phyloP scores from a whole-genome alignment of 2,888 invertebrate genomes.

The Ichneumon xanthorius region DNA sequence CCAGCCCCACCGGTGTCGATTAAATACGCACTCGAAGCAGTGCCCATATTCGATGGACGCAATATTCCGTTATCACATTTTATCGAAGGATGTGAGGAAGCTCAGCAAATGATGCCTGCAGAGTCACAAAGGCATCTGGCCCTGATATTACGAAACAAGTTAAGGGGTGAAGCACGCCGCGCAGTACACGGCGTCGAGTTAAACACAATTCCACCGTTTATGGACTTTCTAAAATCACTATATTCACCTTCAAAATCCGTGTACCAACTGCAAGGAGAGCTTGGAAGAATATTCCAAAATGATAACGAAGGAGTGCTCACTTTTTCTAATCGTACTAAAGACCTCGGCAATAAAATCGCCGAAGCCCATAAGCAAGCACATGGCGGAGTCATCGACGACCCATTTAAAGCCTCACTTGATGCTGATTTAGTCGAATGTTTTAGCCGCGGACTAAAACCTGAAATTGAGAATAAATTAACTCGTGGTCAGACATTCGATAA shows the following conservation, averaged over 20 bases:
- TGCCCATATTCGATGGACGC: too few species aligned
- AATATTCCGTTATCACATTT: conserved; percentile 39
- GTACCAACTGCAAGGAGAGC: conserved; percentile 23
- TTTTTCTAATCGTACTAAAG: conserved; percentile 10
- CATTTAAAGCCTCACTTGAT: background rate
- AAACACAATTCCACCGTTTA: background rate
- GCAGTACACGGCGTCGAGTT: conserved; percentile 13
- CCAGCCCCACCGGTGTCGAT: background rate
- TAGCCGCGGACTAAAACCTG: background rate
- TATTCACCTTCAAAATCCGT: conserved; percentile 39
- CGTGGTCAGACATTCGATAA: background rate
- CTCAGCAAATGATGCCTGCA: conserved; percentile 25
- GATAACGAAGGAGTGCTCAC: background rate
- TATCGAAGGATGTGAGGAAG: conserved; percentile 25
- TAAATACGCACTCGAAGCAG: conserved; percentile 38
- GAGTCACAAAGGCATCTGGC: background rate
- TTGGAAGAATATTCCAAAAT: conserved; percentile 18
- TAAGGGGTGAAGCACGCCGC: conserved; percentile 32
- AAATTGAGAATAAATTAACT: background rate
- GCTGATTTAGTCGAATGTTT: background rate
- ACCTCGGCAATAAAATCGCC: background rate
- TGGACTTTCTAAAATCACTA: conserved; percentile 22
- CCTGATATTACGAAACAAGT: background rate
- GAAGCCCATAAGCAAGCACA: background rate
- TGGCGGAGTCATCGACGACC: background rate